Evolutionary conservation across 2,113 vertebrate species (phyloP).

Genomic region (Emydura subglobosa): DNA sequence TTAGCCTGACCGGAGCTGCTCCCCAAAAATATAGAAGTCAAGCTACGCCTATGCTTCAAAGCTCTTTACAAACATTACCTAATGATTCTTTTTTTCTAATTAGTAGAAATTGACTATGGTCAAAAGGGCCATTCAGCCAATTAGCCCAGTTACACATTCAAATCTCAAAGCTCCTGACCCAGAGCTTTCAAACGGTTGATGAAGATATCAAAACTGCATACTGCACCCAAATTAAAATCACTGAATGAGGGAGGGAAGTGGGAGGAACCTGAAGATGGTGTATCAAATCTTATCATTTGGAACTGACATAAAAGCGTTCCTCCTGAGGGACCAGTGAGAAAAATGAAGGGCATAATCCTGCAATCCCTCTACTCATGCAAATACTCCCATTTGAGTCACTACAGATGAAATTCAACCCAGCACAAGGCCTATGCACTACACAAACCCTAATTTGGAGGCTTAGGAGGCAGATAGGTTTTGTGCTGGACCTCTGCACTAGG

Average conservation of each 20-base stretch:
- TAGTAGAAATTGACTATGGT: conserved; percentile 77
- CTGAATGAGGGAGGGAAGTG: neutral
- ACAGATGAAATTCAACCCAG: neutral
- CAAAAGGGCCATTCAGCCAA: conserved; percentile 73
- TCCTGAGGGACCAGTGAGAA: conserved; percentile 34
- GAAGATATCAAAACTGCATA: conserved; percentile 62
- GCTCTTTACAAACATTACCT: conserved; percentile 68
- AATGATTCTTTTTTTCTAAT: conserved; percentile 77
- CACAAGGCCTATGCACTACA: neutral
- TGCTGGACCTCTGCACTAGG: neutral
- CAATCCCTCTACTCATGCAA: neutral
- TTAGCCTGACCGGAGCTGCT: neutral
- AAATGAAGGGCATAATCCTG: neutral
- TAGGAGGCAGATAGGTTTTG: neutral
- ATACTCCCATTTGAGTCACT: neutral
- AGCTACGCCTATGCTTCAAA: conserved; percentile 34
- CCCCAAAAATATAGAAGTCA: neutral
- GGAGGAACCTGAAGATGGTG: conserved; percentile 14
- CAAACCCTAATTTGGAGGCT: neutral
- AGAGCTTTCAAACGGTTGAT: conserved; percentile 68
- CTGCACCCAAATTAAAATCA: conserved; percentile 43
- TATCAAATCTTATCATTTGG: conserved; percentile 35
- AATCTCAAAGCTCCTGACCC: conserved; percentile 77
- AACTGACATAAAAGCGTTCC: neutral
- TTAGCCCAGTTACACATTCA: conserved; percentile 72